phyloP scores from a whole-genome alignment of 2,113 vertebrate species.

The Dipodomys ordii region DNA sequence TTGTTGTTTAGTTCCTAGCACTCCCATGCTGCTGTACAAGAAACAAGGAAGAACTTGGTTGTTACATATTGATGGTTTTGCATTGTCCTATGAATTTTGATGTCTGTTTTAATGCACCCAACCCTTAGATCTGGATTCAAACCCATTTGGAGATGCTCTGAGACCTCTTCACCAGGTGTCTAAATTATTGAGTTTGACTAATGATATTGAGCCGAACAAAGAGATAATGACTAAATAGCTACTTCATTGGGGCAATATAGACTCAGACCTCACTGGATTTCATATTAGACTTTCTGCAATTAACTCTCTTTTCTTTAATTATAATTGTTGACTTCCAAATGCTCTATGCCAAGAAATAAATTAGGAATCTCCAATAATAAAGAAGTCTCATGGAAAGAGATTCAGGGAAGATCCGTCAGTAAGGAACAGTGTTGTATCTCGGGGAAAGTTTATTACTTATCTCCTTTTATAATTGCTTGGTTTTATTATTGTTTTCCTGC shows the following conservation, averaged over 20 bases:
- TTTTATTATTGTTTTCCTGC: conserved; percentile 72
- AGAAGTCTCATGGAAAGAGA: conserved; percentile 55
- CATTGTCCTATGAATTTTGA: conserved; percentile 20
- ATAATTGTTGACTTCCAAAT: conserved; percentile 59
- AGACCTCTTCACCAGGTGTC: neutral
- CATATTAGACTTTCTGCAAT: conserved; percentile 58
- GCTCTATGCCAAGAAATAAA: conserved; percentile 66
- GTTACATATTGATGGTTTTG: conserved; percentile 22
- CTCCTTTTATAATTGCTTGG: conserved; percentile 74
- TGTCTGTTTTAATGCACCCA: conserved; percentile 49
- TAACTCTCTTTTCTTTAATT: conserved; percentile 63
- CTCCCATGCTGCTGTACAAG: neutral
- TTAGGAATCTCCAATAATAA: conserved; percentile 64
- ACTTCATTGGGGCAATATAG: neutral
- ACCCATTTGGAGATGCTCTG: neutral
- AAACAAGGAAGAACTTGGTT: neutral
- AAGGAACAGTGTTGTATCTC: conserved; percentile 45
- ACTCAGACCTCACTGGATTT: conserved; percentile 43
- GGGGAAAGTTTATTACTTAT: conserved; percentile 72
- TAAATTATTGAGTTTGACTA: conserved; percentile 54
- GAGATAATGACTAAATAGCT: conserved; percentile 45
- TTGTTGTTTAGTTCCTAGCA: neutral
- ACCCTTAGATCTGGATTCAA: conserved; percentile 26
- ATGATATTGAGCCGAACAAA: conserved; percentile 45
- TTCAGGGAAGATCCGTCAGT: conserved; percentile 59